Percentiles rank a stretch among this genome's conserved stretches.
These are phyloP conservation scores for Atractosteus spatula DNA, from an alignment of 2,113 vertebrate species.

Conservation along the genomic window DNA sequence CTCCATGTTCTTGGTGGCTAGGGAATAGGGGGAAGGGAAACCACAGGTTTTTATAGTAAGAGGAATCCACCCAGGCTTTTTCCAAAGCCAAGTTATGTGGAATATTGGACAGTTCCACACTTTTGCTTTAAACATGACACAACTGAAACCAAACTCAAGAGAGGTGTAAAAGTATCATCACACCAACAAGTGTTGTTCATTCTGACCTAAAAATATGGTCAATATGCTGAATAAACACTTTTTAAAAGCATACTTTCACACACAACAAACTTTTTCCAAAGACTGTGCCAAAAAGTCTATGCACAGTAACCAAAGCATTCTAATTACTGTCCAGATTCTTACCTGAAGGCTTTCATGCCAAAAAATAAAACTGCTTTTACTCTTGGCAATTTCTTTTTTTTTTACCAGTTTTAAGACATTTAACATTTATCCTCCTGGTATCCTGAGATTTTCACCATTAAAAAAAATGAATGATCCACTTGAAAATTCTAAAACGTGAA, in stretches of 20 bases:
- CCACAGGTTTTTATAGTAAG: conserved; percentile 61
- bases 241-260: conserved; percentile 20
- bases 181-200: conserved; percentile 49
- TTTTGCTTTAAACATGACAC: conserved; percentile 50
- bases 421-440: not conserved
- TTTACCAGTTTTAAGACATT: not conserved
- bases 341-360: not conserved
- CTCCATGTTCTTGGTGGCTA: conserved; percentile 33
- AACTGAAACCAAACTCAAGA: conserved; percentile 53
- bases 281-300: conserved; percentile 38
- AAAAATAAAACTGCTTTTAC: not conserved
- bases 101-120: conserved; percentile 60
- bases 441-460: not conserved
- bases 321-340: conserved; percentile 19
- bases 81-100: conserved; percentile 59
- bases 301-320: conserved; percentile 38
- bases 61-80: conserved; percentile 56
- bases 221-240: conserved; percentile 10
- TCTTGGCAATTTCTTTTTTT: not conserved
- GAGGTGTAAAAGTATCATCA: conserved; percentile 59
- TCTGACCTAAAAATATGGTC: conserved; percentile 4
- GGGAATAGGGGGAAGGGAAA: conserved; percentile 59
- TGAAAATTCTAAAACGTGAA: conserved; percentile 1
- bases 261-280: conserved; percentile 41
- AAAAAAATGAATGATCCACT: not conserved